Base-by-base conservation (phyloP, 2,113 vertebrate genomes). In the Andinoacara biseriatus region DNA sequence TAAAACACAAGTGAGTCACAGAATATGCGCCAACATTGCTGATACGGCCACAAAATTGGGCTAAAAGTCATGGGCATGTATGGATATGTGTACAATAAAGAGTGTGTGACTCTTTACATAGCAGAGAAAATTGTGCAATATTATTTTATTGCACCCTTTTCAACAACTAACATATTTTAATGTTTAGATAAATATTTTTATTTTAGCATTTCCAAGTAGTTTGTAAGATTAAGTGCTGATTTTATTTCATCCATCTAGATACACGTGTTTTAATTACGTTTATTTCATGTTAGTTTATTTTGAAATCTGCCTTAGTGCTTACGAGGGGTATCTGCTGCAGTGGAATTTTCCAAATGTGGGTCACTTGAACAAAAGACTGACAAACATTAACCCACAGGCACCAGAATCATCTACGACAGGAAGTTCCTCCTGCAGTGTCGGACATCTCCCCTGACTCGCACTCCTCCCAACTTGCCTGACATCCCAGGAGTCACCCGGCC, bases 401-500 rank as follows among this genome's bases (percentile, higher is more conserved):
- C 95, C 67, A 96, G 97, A 89, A 98, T 98, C 52, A 98, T 99
- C 89, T 99, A 98, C 0, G 97, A 98, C 84, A 96, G 97, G 2
- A 97, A 98, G 83, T 99, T 99, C 91, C 52, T 99, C 80, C 96
- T 99, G 95, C 97, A 98, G 78, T 98, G 98, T 87, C 97, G 97
- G 87, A 97, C 96, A 26, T 99, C 98, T 8, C 97, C 97, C 0
- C 92, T 97, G 81, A 94, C 97, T 87, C 95, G 95, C 57, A 98
- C 96, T 3, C 97, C 95, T 52, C 97, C 96, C 91, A 97, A 90
- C 83, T 96, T 97, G 86, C 97, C 97, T 35, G 96, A 97, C 93
- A 98, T 97, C 94, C 97, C 97, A 17, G 96, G 94, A 60, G 97
- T 98, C 94, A 98, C 97, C 93, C 96, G 94, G 74, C 91, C 96